Base-by-base conservation (phyloP, 2,888 invertebrate species). In the Neocrepidodera transversa region DNA sequence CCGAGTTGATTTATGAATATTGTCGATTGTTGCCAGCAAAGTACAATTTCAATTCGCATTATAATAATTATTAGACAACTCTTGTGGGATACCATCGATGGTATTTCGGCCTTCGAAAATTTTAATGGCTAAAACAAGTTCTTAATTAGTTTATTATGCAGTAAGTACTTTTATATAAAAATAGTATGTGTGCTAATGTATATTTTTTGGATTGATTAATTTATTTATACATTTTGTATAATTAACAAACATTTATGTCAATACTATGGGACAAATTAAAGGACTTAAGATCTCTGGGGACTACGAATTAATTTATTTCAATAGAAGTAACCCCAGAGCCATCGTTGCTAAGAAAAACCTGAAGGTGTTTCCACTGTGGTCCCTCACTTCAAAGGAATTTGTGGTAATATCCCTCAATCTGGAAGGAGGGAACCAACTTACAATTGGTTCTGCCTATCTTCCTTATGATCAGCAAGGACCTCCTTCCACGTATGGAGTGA, bases 1-100 rank as follows among this genome's bases (percentile, higher is more conserved):
- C 50, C 14, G 40, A 38, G 56, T 45, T 66, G 63, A 66, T 66
- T 66, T 66, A 66, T 66, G 62, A 55, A 64, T 62, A 60, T 62
- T 45, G 59, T 42, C 52, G 47, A 61, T 61, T 53, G 60, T 53
- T 42, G 55, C 49, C 49, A 40, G 32, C 58, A 51, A 55, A 62
- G 64, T 60, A 65, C 60, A 56, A 57, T 65, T 58, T 60, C 55
- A 58, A 62, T 61, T 60, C 50, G 58, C 56, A 64, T 62, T 58
- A 64, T 58, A 60, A 62, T 62, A 58, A 65, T 65, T 62, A 62
- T 64, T 60, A 58, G 60, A 55, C 59, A 53, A 58, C 50, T 57
- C 45, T 64, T 53, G 58, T 52, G 62, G 60, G 60, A 50, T 56
- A 45, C 55, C 49, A 56, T 52, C 43, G 63, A 59, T 58, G 61